Percentiles rank a stretch among this genome's conserved stretches.
Evolutionary conservation across 1,140 invertebrate genomes (phyloP).

Genomic region (Adoxophyes honmai): DNA sequence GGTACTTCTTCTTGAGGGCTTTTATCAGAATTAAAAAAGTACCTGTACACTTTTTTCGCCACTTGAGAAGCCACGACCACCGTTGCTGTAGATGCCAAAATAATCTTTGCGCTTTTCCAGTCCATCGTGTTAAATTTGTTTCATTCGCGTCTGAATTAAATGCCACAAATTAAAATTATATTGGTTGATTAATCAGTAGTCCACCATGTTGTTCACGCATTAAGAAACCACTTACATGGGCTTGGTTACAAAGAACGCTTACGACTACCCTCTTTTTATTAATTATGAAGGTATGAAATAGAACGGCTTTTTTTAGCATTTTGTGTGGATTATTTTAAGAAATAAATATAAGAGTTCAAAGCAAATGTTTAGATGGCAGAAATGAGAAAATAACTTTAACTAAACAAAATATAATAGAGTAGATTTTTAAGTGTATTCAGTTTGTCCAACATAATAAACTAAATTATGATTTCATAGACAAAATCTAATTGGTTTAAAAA

Average conservation of each 20-base stretch:
- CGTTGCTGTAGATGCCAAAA: conserved; percentile 59
- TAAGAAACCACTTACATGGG: conserved; percentile 20
- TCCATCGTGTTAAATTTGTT: conserved; percentile 40
- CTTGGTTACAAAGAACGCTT: conserved; percentile 16
- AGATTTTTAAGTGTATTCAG: too few relatives aligned
- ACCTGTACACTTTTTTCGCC: conserved; percentile 56
- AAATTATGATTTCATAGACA: too few relatives aligned
- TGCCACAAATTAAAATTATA: conserved; percentile 24
- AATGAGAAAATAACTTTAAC: too few relatives aligned
- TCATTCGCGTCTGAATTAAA: conserved; percentile 18
- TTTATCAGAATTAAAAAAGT: conserved; percentile 43
- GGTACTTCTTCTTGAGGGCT: conserved; percentile 27
- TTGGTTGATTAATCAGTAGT: conserved; percentile 27
- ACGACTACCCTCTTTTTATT: conserved; percentile 35
- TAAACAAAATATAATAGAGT: too few relatives aligned
- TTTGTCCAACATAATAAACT: too few relatives aligned
- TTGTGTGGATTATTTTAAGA: too few relatives aligned
- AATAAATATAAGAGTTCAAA: too few relatives aligned
- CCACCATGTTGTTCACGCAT: conserved; percentile 63
- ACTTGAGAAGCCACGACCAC: conserved; percentile 60
- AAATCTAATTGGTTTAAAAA: too few relatives aligned
- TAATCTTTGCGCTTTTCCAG: conserved; percentile 61
- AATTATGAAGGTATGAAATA: neutral
- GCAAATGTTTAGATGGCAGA: too few relatives aligned
- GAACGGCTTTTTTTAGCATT: too few relatives aligned